Base-by-base conservation (phyloP, 2,888 invertebrate species). In the Chaetoderma sp. region DNA sequence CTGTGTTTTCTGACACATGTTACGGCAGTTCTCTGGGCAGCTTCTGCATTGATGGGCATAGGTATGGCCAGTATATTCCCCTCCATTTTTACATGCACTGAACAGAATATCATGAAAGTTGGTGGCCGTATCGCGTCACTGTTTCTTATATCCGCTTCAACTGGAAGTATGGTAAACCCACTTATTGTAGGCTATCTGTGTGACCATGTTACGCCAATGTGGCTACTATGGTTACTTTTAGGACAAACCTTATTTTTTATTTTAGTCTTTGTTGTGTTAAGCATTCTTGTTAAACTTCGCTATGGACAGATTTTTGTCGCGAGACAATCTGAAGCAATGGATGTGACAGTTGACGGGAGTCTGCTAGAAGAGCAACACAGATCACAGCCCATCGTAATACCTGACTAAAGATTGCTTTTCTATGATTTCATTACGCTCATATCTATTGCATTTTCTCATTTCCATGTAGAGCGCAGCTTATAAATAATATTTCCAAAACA, bases 41-140 rank as follows among this genome's bases (percentile, higher is more conserved):
- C 83, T 47, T 76, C 83, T 6, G 79, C 78, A 2, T 39, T 83
- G 4, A 70, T 85, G 2, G 87, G 87, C 1, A 70, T 84, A 23
- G 85, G 87, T 1, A 77, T 86, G 72, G 85, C 87, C 0, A 83
- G 86, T 2, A 82, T 87, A n/a, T 86, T 87, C 64, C 87, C 88
- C 5, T 80, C 86, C 0, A 81, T 83, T n/a, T 79, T 87, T 39
- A 77, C 83, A 16, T 88, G 87, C 87, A 78, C 85, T 5, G 86
- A 87, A 60, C 74, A 78, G 23, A 83, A 85, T 63, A 56, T 78
- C 8, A 76, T 87, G 23, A 76, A 79, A 6, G 79, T 88, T 0
- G 84, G 85, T 0, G 86, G 87, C 39, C 81, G 81, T 68, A 79
- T 85, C 16, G 82, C 86, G 1, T 80, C 87, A 1, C 65, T 83